phyloP scores from a whole-genome alignment of 2,888 invertebrate species.

The Keiferia lycopersicella region DNA sequence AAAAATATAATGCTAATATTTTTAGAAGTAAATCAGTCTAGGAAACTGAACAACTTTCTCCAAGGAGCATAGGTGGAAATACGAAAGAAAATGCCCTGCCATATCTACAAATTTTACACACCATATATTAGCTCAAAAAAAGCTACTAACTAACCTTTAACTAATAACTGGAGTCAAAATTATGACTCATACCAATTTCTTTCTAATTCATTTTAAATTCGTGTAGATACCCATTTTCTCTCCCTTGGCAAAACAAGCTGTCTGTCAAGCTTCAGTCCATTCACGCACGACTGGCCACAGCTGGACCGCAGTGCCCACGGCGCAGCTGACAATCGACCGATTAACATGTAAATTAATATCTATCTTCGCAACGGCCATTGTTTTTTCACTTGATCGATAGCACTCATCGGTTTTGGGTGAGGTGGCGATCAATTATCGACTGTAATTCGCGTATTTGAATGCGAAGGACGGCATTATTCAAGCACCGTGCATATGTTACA shows the following conservation, averaged over 20 bases:
- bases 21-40: no score
- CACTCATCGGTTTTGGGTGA: constrained; percentile 37
- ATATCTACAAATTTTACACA: no score
- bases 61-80: no score
- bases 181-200: no score
- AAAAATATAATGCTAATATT: no score
- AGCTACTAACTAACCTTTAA: no score
- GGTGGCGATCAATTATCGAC: constrained; percentile 35
- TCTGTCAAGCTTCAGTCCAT: background rate
- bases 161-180: no score
- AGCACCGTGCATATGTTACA: background rate
- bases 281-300: background rate
- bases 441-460: constrained; percentile 31
- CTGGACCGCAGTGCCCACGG: background rate
- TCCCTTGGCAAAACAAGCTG: background rate
- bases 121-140: no score
- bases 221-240: no score
- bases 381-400: constrained; percentile 44
- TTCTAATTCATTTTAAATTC: no score
- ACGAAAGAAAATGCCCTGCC: no score
- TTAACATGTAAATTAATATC: constrained; percentile 61
- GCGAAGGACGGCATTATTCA: constrained; percentile 35
- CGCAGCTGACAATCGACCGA: constrained; percentile 46
- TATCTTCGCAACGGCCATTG: constrained; percentile 45
- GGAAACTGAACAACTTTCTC: no score